phyloP scores from a whole-genome alignment of 1,140 invertebrate species.

The Drosophila micromelanica region DNA sequence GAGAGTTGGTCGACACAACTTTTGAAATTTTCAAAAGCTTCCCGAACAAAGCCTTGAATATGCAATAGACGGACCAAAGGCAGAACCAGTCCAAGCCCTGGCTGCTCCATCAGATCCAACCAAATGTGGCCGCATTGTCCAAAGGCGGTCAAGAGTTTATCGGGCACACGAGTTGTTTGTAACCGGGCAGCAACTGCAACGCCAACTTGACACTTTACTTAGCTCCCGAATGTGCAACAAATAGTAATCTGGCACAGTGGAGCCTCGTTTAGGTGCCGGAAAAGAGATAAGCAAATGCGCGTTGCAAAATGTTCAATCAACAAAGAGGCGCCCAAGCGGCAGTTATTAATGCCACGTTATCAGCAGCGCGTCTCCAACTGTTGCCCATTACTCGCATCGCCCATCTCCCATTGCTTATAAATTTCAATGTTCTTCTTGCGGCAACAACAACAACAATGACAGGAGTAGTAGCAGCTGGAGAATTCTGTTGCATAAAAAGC shows the following conservation, averaged over 20 bases:
- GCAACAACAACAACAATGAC: constrained; percentile 37
- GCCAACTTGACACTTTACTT: constrained; percentile 48
- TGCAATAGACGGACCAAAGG: constrained; percentile 27
- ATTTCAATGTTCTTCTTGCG: constrained; percentile 38
- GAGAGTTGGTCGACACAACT: constrained; percentile 47
- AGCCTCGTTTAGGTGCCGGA: constrained; percentile 25
- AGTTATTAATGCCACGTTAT: constrained; percentile 76
- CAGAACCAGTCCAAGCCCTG: not conserved
- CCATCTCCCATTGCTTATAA: constrained; percentile 27
- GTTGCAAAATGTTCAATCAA: constrained; percentile 70
- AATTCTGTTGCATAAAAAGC: constrained; percentile 71
- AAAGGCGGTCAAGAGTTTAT: constrained; percentile 33
- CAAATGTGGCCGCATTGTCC: constrained; percentile 21
- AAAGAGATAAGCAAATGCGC: constrained; percentile 67
- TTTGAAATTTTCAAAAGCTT: constrained; percentile 54
- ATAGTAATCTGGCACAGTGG: constrained; percentile 33
- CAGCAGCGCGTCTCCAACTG: constrained; percentile 43
- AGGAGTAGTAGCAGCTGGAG: constrained; percentile 51
- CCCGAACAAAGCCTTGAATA: constrained; percentile 52
- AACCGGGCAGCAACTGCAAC: constrained; percentile 2
- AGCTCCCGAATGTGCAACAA: constrained; percentile 73
- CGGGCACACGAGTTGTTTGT: constrained; percentile 1
- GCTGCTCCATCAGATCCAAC: not conserved
- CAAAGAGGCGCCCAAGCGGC: constrained; percentile 47
- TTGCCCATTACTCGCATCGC: constrained; percentile 5